Base-by-base conservation (phyloP, 2,797 vertebrate genomes). In the Mycteria americana region DNA sequence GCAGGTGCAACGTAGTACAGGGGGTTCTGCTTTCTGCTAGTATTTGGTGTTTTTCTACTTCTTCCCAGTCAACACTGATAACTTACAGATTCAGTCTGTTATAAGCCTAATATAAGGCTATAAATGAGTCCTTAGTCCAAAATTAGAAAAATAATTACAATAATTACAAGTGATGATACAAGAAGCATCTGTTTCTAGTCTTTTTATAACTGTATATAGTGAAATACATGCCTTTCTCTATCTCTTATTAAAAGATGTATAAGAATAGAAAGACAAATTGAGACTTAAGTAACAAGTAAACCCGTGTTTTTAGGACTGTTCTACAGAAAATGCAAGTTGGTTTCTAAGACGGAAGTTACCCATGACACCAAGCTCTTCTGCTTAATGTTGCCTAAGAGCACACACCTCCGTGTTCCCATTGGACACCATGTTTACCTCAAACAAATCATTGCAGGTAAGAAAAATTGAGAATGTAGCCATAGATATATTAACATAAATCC, bases 371-470 rank as follows among this genome's bases (percentile, higher is more conserved):
- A 97, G 65, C 88, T 99, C 54, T 98, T 99, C 95, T 98, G 98
- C 92, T 95, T 99, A 48, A 97, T 97, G 88, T 98, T 99, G 79
- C 99, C 99, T 37, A 94, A 92, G 77, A 98, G 98, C 95, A 98
- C 98, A 39, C 96, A 98, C 89, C 98, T 99, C 95, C 93, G 74
- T 9, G 97, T 99, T 96, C 99, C 99, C 74, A 94, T 98, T 41
- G 99, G 99, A 86, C 98, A 98, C 85, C 99, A 99, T 13, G 87
- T 99, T 98, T 99, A 99, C 98, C 99, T 99, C 98, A 99, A 98
- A 97, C 97, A 98, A 53, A 88, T 95, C 31, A 84, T 99, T 96
- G 93, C 99, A 98, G 99, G 99, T 99, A 97, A 97, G 92, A 84
- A 68, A 79, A 94, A 65, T 9, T 12, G 35, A 72, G 41, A 78